Base-by-base conservation (phyloP, 2,888 invertebrate genomes). In the Eupsilia transversa region DNA sequence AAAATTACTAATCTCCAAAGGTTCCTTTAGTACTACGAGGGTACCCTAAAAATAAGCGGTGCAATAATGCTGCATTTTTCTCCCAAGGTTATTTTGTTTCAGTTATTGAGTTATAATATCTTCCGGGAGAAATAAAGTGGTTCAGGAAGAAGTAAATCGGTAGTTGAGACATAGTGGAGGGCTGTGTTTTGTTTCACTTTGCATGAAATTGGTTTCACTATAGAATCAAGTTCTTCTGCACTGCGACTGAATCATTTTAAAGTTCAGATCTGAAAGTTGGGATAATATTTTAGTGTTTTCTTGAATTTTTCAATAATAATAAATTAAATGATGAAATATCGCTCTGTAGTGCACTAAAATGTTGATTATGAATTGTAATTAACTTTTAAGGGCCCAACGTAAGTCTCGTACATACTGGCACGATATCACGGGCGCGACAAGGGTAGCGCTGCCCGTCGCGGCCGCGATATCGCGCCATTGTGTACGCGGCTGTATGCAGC, bases 81-180 rank as follows among this genome's bases (percentile, higher is more conserved):
- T 38, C 38, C 41, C 52, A 46, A 66, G 80, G 49, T 56, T 56
- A 80, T 56, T 73, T 78, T 56, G 41, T 67, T 80, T 67, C 60
- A 73, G 61, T 60, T 65, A 72, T 80, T 67, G 56, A 73, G 61
- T 60, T 65, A 72, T 41, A 41, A 73, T 56, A 27, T n/a, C 59
- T 73, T 35, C 27, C 20, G 33, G 56, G 41, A 27, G 17, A 49
- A 41, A 63, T 77, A 74, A 43, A 71, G 33, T 63, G 46, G 33
- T 78, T 63, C 54, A 41, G n/a, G 14, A 68, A 38, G 43, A 38
- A 76, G 20, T 61, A 38, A 17, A 38, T 38, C 4, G 17, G 9
- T n/a, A 12, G 30, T 43, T 52, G 20, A 23, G 35, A 49, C 33
- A 30, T 35, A 52, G 59, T 52, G 52, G n/a, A 4, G 3, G 23